Evolutionary conservation across 2,113 vertebrate genomes (phyloP), one percentile per base, ranked within the genome.

Genomic region (Prinia subflava): DNA sequence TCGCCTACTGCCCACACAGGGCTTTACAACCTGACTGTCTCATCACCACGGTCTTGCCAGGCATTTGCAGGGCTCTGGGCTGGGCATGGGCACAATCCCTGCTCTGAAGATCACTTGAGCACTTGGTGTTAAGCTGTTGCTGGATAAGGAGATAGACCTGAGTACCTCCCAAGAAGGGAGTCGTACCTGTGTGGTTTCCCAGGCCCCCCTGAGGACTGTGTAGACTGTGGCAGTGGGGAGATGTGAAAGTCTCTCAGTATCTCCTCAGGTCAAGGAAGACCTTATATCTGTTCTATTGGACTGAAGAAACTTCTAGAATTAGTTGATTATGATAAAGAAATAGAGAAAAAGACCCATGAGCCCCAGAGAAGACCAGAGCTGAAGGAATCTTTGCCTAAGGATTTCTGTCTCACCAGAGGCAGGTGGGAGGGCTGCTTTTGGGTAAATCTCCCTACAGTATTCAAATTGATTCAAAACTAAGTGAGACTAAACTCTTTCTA

Each of bases 161-260:
- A 9, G 9, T 39, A 35, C 14, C 7, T 60, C n/a, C 20, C 6
- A 57, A 13, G 22, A 64, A 80, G 10, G 22, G 27, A 7, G 5
- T 33, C 25, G 22, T 37, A 42, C 17, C 22, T 31, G 28, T 35
- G n/a, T 18, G 16, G 10, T 28, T 68, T 47, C 24, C 47, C 28
- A 41, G 33, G 6, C 5, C 3, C 2, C 7, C 0, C 30, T 14
- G 28, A 53, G 11, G 9, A 35, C 21, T 18, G 11, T 28, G 10
- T 11, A 3, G n/a, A 46, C 2, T 39, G 33, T 53, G 39, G 16
- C 20, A 25, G 7, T 46, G 53, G 24, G 13, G 37, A 21, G 23
- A 53, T 5, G 69, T 52, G 62, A n/a, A 50, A 75, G 15, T 30
- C 23, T 74, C 17, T 27, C 47, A 41, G 33, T 25, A 22, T 17